phyloP scores from a whole-genome alignment of 2,113 vertebrate genomes.

The Chloropsis hardwickii region DNA sequence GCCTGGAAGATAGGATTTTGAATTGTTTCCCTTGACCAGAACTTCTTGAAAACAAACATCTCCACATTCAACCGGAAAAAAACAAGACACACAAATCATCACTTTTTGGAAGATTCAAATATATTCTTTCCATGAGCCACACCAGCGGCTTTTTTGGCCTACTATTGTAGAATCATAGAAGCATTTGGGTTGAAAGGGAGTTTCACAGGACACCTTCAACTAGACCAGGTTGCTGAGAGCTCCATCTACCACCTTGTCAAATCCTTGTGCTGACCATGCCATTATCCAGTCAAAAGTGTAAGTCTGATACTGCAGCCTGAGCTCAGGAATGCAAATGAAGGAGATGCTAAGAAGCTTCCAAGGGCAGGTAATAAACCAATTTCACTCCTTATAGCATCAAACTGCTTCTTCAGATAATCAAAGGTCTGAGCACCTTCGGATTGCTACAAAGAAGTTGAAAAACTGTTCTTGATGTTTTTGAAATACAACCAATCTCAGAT shows the following conservation, averaged over 20 bases:
- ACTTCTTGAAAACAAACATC: not conserved
- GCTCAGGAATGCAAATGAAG: not conserved
- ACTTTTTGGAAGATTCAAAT: not conserved
- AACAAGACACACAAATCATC: not conserved
- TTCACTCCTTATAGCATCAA: not conserved
- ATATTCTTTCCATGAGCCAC: not conserved
- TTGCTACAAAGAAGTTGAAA: not conserved
- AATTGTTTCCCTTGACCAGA: not conserved
- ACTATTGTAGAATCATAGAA: rapidly evolving
- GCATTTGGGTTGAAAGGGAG: not conserved
- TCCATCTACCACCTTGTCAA: not conserved
- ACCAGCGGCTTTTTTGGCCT: not conserved
- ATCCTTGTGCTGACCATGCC: not conserved
- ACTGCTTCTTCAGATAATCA: not conserved
- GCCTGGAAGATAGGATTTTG: not conserved
- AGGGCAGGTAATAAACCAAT: not conserved
- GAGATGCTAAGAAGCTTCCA: not conserved
- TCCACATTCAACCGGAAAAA: not conserved
- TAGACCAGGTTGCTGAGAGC: not conserved
- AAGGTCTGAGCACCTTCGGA: not conserved
- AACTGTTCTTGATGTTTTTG: not conserved
- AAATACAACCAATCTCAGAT: not conserved
- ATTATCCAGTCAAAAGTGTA: rapidly evolving
- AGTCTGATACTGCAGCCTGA: not conserved
- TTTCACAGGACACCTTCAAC: not conserved